Base-by-base conservation (phyloP, 2,797 vertebrate genomes). In the Sebastes jordani region DNA sequence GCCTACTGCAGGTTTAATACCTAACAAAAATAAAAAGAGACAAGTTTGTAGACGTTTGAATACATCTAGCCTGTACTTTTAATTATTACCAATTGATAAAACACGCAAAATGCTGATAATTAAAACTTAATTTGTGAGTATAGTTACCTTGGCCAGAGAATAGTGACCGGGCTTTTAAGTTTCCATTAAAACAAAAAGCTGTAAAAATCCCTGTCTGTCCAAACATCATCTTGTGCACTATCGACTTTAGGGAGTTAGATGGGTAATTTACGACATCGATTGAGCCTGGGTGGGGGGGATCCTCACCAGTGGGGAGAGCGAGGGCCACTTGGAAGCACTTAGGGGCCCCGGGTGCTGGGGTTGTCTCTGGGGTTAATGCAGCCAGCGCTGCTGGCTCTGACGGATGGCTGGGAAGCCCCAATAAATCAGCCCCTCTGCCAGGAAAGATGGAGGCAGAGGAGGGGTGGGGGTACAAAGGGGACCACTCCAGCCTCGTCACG, bases 301-400 rank as follows among this genome's bases (percentile, higher is more conserved):
- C 88, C 84, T 88, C 85, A 67, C 72, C 56, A 61, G 73, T 71
- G 64, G 64, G 75, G 82, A 84, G 90, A 87, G 86, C 23, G 82
- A 92, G 91, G 92, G 89, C 93, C 88, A 91, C 92, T 94, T 89
- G 90, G 89, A 93, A 94, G 91, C 93, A 94, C 94, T 95, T 94
- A 94, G 92, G 91, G 91, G 92, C 92, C 88, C 82, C 54, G 78
- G 86, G 87, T 88, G 87, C 89, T 65, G 66, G 88, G 93, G 89
- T 89, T 93, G 93, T 93, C 94, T 93, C 87, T 88, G 87, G 91
- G 95, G 93, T 95, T 95, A 95, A 95, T 95, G 94, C 91, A 94
- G 92, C 90, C 84, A 81, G 89, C 71, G 87, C 88, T 88, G 90
- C 88, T 67, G 74, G 81, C 80, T 89, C 89, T 93, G 93, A 95